Evolutionary conservation across 2,888 invertebrate species (phyloP).

Genomic region (Drosophila anceps): DNA sequence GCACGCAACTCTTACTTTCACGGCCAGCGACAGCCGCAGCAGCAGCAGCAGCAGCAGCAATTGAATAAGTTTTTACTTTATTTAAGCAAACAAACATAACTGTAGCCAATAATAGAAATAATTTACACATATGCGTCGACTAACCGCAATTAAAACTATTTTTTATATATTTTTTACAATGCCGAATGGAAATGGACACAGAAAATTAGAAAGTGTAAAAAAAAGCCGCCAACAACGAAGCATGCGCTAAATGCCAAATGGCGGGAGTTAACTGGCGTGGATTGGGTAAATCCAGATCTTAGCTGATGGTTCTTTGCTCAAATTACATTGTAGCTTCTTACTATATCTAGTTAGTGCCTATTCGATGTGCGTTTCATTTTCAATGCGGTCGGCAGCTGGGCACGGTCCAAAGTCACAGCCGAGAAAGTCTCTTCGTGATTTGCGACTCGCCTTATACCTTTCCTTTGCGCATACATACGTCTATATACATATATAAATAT

Average conservation of each 20-base stretch:
- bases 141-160: conserved; percentile 36
- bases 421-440: conserved; percentile 69
- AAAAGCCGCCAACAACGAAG: conserved; percentile 31
- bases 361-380: conserved; percentile 48
- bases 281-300: background rate
- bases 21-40: conserved; percentile 28
- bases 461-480: conserved; percentile 3
- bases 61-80: conserved; percentile 27
- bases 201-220: conserved; percentile 72
- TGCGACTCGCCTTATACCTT: conserved; percentile 37
- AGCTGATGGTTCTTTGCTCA: conserved; percentile 51
- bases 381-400: conserved; percentile 34
- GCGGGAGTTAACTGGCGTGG: background rate
- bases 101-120: conserved; percentile 32
- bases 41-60: conserved; percentile 26
- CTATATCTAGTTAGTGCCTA: background rate
- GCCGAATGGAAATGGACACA: conserved; percentile 29
- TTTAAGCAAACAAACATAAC: conserved; percentile 23
- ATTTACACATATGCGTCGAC: conserved; percentile 18
- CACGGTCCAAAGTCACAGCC: conserved; percentile 51
- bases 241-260: conserved; percentile 6
- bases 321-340: conserved; percentile 9
- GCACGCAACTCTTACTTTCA: conserved; percentile 78
- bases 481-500: background rate
- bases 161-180: conserved; percentile 4